Base-by-base conservation (phyloP, 2,113 vertebrate genomes). In the Lates calcarifer region DNA sequence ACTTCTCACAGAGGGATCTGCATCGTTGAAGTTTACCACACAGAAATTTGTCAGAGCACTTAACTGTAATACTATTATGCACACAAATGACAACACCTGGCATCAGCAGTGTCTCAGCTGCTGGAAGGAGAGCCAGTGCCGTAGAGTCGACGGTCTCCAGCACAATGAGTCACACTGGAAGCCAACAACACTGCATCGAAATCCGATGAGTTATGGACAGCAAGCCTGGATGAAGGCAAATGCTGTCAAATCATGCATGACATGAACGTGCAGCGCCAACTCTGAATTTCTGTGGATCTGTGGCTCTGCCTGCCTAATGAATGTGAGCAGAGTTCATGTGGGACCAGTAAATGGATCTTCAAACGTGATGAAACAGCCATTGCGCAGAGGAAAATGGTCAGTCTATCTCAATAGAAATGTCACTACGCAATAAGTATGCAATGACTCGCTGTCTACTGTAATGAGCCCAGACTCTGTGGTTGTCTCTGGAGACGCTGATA, bases 341-440 rank as follows among this genome's bases (percentile, higher is more conserved):
- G 88, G 91, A 93, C 84, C 85, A 72, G 85, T 85, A 86, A 90
- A 88, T 82, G 80, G 75, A 85, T 90, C 87, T 87, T 90, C 90
- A 77, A 78, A 89, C 57, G 62, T 90, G 87, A 92, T 91, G 86
- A 88, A 90, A 90, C 77, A 89, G 87, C 63, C 70, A 79, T 69
- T 55, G 86, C 74, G 15, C 72, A 49, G 81, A 81, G 85, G 77
- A 82, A 91, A 90, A 85, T 85, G 90, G 92, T 77, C 86, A 86
- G 74, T 87, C 74, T 41, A 79, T 93, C 92, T 92, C 91, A 91
- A 92, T 93, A 91, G 84, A 92, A 93, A 91, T 82, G 82, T 91
- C 89, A 89, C 87, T 39, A 66, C 41, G 87, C 84, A 89, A 91
- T 92, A 91, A 93, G 85, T 90, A 88, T 80, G 85, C 86, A 80